Base-by-base conservation (phyloP, 2,797 vertebrate species). In the Macropodus opercularis region DNA sequence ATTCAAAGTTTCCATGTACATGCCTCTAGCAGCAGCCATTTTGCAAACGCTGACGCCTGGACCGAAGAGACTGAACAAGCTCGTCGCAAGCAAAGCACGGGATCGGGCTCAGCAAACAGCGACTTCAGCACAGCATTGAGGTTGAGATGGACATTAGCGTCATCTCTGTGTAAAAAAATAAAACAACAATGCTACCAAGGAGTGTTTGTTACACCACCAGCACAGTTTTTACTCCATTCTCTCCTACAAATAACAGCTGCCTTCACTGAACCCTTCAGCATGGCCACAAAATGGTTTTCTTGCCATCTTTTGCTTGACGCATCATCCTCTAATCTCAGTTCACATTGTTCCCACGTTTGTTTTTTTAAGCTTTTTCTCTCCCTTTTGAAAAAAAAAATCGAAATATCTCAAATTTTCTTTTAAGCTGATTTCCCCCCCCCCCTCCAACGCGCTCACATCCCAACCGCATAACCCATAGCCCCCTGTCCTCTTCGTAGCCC, bases 21-120 rank as follows among this genome's bases (percentile, higher is more conserved):
- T 81, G 78, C 80, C 75, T 88, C 38, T 24, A 84, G 89, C 85
- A 90, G 90, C 90, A 90, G 90, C 90, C 90, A 91, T 91, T 91
- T 91, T 91, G 88, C 81, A 89, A n/a, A 71, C 53, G 69, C 81
- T 79, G 73, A 78, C 72, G 84, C 77, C 83, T 81, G 77, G 75
- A 84, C 86, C 80, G 81, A 80, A 83, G 83, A 85, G 68, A 75
- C 69, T 65, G 71, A 73, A 62, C 73, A 68, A 87, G 71, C 80
- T 68, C 67, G 79, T 82, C 79, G 81, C 65, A 61, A 75, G 77
- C 69, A 56, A 65, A 79, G 81, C 78, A 54, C 50, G 12, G 39
- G 52, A 69, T 70, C 27, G 51, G 19, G 64, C 68, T 80, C 74
- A 60, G 75, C 67, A 74, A 77, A 69, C 47, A 53, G 18, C 63